A percentile compares a stretch with the other conserved stretches of the same genome.
Evolutionary conservation across 2,113 vertebrate genomes (phyloP).

Genomic region (Chamaetylas fuelleborni): DNA sequence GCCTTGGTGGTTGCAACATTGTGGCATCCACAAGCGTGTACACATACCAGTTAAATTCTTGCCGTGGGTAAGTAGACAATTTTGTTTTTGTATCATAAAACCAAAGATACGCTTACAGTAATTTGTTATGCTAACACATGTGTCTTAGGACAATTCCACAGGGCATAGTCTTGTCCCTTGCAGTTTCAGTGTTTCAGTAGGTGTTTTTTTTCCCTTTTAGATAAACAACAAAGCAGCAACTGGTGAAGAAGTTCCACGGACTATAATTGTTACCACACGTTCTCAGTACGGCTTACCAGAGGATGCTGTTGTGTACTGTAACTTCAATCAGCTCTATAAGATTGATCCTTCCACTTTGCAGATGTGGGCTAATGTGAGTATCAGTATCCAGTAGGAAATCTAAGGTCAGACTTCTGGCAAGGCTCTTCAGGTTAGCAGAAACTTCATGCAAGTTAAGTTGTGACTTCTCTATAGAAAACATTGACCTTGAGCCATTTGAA

Average conservation of each 20-base stretch:
- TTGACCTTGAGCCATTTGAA: not conserved
- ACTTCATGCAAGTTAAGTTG: not conserved
- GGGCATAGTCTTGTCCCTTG: not conserved
- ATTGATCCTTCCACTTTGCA: conserved; percentile 97
- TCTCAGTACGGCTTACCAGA: conserved; percentile 97
- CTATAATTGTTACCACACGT: conserved; percentile 97
- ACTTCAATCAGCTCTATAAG: conserved; percentile 99
- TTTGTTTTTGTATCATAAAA: not conserved
- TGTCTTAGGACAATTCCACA: not conserved
- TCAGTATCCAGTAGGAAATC: not conserved
- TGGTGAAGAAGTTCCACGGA: conserved; percentile 95
- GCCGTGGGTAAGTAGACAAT: not conserved
- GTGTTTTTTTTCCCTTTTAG: conserved; percentile 51
- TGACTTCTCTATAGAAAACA: not conserved
- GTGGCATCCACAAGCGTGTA: not conserved
- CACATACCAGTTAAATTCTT: not conserved
- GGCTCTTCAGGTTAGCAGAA: not conserved
- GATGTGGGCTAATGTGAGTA: conserved; percentile 98
- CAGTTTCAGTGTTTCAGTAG: not conserved
- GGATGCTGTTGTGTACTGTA: conserved; percentile 97
- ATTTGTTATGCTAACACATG: not conserved
- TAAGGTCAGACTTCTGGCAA: not conserved
- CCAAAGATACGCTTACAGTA: not conserved
- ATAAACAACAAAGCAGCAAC: conserved; percentile 99
- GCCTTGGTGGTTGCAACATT: not conserved